These are phyloP conservation scores for Chinchilla lanigera DNA, from an alignment of 2,113 vertebrate species.

Conservation along the genomic window DNA sequence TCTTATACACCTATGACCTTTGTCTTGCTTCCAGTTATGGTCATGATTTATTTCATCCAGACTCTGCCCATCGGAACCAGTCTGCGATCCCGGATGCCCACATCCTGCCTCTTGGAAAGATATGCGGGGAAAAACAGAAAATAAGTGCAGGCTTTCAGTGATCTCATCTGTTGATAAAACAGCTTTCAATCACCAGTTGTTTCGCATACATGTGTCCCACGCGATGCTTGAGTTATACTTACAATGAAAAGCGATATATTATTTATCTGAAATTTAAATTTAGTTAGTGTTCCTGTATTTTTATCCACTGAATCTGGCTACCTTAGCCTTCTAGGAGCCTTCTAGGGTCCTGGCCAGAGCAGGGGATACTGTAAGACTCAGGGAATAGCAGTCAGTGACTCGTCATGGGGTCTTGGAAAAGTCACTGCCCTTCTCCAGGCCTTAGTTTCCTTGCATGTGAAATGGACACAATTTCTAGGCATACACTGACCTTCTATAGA, in stretches of 20 bases:
- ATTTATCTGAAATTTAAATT: background rate
- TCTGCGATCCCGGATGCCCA: background rate
- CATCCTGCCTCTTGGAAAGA: background rate
- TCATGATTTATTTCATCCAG: background rate
- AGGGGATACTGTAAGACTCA: background rate
- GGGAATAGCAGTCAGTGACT: background rate
- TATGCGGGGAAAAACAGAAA: background rate
- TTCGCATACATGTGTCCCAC: background rate
- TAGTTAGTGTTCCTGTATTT: background rate
- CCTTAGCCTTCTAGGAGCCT: background rate
- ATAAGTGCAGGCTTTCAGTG: background rate
- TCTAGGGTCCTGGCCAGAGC: fast-evolving
- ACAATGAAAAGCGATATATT: background rate
- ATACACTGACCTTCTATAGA: background rate
- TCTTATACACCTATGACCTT: background rate
- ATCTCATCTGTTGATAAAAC: background rate
- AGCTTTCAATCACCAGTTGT: background rate
- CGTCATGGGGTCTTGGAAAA: background rate
- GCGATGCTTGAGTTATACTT: background rate
- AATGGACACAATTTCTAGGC: background rate
- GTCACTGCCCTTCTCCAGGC: background rate
- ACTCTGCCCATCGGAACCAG: background rate
- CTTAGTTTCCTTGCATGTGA: background rate
- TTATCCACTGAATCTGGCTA: background rate
- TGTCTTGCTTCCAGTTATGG: background rate